These are phyloP conservation scores for Drosophila suzukii DNA, from an alignment of 1,140 invertebrate species.

Conservation along the genomic window DNA sequence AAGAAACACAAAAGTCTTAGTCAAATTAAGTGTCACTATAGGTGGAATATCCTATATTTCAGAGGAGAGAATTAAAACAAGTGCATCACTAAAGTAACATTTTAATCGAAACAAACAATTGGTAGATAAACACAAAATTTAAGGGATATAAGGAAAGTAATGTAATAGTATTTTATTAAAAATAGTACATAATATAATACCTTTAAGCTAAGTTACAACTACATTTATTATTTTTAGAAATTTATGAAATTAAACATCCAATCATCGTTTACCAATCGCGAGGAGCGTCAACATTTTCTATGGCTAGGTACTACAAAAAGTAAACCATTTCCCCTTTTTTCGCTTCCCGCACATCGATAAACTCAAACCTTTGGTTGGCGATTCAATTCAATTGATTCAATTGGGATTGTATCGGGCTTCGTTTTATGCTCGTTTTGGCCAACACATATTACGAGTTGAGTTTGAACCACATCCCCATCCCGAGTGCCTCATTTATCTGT, in stretches of 20 bases:
- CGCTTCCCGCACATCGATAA: slow-evolving; percentile 17
- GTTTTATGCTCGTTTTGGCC: slow-evolving; percentile 71
- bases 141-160: too few species aligned
- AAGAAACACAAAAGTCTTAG: not conserved
- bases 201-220: not conserved
- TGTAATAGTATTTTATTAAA: too few species aligned
- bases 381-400: slow-evolving; percentile 82
- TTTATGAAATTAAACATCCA: too few species aligned
- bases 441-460: slow-evolving; percentile 44
- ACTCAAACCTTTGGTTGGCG: slow-evolving; percentile 61
- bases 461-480: slow-evolving; percentile 18
- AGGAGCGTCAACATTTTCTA: not conserved
- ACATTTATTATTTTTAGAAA: too few species aligned
- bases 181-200: not conserved
- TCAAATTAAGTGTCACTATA: not conserved
- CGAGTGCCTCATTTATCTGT: slow-evolving; percentile 79
- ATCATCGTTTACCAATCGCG: too few species aligned
- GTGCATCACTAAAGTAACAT: not conserved
- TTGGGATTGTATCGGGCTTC: slow-evolving; percentile 77
- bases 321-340: slow-evolving; percentile 4
- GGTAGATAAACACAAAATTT: not conserved
- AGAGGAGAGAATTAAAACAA: not conserved
- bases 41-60: not conserved
- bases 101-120: not conserved
- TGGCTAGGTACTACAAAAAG: slow-evolving; percentile 1